Base-by-base conservation (phyloP, 2,113 vertebrate species). In the Tamias sibiricus region DNA sequence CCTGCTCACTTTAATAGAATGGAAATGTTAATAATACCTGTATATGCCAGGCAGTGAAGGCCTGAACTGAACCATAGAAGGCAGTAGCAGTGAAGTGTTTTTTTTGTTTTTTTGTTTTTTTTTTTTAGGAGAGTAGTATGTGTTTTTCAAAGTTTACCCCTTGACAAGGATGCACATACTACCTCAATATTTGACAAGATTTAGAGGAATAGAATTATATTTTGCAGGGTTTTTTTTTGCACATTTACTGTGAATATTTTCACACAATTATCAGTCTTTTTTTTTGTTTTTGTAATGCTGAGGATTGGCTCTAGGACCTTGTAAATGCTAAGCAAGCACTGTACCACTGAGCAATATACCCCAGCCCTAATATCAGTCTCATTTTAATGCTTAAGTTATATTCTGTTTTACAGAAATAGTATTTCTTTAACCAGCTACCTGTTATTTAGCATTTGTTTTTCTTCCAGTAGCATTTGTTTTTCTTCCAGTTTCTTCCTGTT, bases 101-200 rank as follows among this genome's bases (percentile, higher is more conserved):
- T 30, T 49, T 57, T 82, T n/a, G n/a, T n/a, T n/a, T 69, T 35
- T 88, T 52, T 30, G 54, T 24, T 26, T 26, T 30, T 62, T 59
- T 83, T 76, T 35, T 89, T 57, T 84, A 3, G 35, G 69, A 28
- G 72, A 88, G 22, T 77, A 64, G 6, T 88, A 24, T 37, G 8
- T 96, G 66, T 4, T 84, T 20, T 47, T 79, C 12, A 57, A 71
- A 85, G 17, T 90, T 97, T 54, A 62, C 66, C 42, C 12, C 19
- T 72, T 83, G 44, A 40, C 71, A 69, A 83, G 75, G 20, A n/a
- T 30, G 54, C 47, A 79, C 26, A 47, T 42, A 20, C 6, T 71
- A 62, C 30, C 35, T 79, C 54, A 96, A 74, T 80, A 72, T 91
- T 87, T 91, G 76, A 71, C 26, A 87, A 71, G 37, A 83, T 82